Base-by-base conservation (phyloP, 2,113 vertebrate genomes). In the Thalassoma bifasciatum region DNA sequence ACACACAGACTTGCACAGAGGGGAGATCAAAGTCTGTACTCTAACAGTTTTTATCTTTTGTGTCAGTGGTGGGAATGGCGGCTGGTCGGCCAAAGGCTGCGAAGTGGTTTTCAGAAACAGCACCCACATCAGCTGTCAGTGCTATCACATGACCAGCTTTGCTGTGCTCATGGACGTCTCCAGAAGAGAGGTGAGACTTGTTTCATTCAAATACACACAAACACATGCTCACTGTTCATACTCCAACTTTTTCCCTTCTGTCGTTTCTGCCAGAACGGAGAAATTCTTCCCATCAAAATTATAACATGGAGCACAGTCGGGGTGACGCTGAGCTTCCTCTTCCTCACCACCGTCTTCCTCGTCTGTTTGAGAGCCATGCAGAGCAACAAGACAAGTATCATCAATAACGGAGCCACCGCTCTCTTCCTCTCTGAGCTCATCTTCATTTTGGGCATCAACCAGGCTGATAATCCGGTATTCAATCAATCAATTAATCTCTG, bases 91-190 rank as follows among this genome's bases (percentile, higher is more conserved):
- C 1, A 95, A 95, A 66, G 97, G 97, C 80, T 99, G 97, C 0
- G 96, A 98, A 75, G 94, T 98, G 10, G 84, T 96, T 70, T 97
- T 96, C 92, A 93, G 97, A 26, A 99, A 99, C 49, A 92, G 83
- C 92, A 96, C 94, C 68, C 97, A 99, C 21, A 95, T 99, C 91
- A 97, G 95, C 94, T 99, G 97, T 88, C 96, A 97, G 92, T 99
- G 97, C 81, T 96, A 95, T 72, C 96, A 98, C 91, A 96, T 98
- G 94, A 97, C 96, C 42, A 98, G 96, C 88, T 97, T 98, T 0
- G 97, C 97, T 0, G 96, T 99, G 66, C 95, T 98, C 79, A 99
- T 99, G 97, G 97, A 99, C 19, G 88, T 98, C 83, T 98, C 97
- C 73, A 94, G 92, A 58, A 91, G 97, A 60, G 97, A 98, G 95